phyloP scores from a whole-genome alignment of 2,797 vertebrate species.

The Rachycentron canadum region DNA sequence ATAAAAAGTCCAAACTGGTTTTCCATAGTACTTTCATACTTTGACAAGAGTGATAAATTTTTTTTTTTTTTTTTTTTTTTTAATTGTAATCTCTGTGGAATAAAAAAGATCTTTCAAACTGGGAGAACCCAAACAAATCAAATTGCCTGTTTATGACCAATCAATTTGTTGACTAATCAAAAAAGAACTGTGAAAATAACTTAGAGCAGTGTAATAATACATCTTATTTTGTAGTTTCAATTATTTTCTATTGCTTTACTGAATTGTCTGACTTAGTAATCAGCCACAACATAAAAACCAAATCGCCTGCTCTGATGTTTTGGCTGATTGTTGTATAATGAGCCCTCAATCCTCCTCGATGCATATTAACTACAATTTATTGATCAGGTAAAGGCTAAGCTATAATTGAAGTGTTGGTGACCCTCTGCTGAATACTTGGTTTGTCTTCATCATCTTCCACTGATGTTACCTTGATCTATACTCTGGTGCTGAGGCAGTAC shows the following conservation, averaged over 20 bases:
- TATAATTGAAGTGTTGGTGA: constrained; percentile 18
- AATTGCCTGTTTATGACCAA: not conserved
- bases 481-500: constrained; percentile 3
- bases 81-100: not conserved
- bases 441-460: constrained; percentile 26
- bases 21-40: not conserved
- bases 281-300: too few relatives aligned
- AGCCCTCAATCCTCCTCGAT: constrained; percentile 37
- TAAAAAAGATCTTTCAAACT: not conserved
- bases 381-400: constrained; percentile 35
- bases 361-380: constrained; percentile 26
- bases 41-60: too few relatives aligned
- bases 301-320: too few relatives aligned
- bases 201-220: too few relatives aligned
- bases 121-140: too few relatives aligned
- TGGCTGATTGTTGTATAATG: not conserved
- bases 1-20: constrained; percentile 16
- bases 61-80: too few relatives aligned
- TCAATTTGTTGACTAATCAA: not conserved
- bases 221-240: too few relatives aligned
- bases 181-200: not conserved
- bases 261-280: too few relatives aligned
- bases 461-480: constrained; percentile 36
- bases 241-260: too few relatives aligned
- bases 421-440: constrained; percentile 11